These are phyloP conservation scores for Dicyrtoma fusca DNA, from an alignment of 2,888 invertebrate genomes.

Conservation along the genomic window DNA sequence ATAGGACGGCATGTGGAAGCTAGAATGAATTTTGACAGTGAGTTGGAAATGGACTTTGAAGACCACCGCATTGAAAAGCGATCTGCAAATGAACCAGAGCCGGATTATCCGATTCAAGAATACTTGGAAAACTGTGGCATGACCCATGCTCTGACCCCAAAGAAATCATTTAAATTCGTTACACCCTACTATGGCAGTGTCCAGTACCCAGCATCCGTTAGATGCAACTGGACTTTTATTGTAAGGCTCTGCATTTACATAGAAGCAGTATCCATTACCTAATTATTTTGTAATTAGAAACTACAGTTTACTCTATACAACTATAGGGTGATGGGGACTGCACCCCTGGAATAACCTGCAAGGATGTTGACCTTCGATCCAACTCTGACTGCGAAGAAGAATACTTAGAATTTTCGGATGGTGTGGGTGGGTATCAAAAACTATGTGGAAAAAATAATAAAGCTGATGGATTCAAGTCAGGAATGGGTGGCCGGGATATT, in stretches of 20 bases:
- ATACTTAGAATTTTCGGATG: conserved; percentile 32
- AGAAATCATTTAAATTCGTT: conserved; percentile 5
- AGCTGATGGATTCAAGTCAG: neutral
- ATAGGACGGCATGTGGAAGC: too few species aligned
- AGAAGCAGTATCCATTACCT: too few species aligned
- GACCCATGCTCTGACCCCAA: conserved; percentile 1
- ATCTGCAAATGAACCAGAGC: neutral
- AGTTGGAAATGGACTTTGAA: neutral
- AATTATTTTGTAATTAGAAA: too few species aligned
- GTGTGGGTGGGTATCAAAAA: conserved; percentile 21
- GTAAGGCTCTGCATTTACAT: too few species aligned
- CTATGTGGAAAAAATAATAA: conserved; percentile 19
- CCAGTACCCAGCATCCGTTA: neutral
- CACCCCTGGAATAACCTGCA: neutral
- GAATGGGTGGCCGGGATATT: conserved; percentile 17
- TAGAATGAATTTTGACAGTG: neutral
- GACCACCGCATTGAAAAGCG: neutral
- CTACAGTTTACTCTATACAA: neutral
- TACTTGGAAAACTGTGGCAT: conserved; percentile 7
- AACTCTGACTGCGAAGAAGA: conserved; percentile 18
- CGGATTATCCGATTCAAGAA: conserved; percentile 3
- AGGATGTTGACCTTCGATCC: conserved; percentile 1
- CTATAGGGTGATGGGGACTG: neutral
- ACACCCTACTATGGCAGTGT: neutral
- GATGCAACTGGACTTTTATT: conserved; percentile 17